phyloP scores from a whole-genome alignment of 2,797 vertebrate species.

The Rachycentron canadum region DNA sequence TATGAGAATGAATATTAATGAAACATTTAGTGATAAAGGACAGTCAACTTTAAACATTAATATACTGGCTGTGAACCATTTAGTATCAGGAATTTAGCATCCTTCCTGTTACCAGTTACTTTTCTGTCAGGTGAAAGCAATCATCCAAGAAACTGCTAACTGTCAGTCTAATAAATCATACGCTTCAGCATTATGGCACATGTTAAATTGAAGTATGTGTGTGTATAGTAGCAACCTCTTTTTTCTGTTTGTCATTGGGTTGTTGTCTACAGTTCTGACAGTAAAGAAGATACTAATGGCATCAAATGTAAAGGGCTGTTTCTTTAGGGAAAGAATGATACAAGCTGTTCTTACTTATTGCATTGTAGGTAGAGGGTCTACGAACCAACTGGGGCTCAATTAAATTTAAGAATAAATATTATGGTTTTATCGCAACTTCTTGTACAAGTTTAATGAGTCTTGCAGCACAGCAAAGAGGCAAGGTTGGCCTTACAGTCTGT shows the following conservation, averaged over 20 bases:
- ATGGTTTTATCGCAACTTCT: conserved; percentile 20
- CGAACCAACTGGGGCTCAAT: conserved; percentile 6
- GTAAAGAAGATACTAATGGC: not conserved
- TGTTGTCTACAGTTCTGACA: not conserved
- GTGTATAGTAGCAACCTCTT: not conserved
- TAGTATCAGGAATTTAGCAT: conserved; percentile 9
- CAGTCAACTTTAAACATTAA: conserved; percentile 13
- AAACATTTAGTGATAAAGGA: conserved; percentile 28
- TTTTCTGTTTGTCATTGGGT: not conserved
- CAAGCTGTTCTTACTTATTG: not conserved
- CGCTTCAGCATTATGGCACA: not conserved
- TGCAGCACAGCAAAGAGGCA: conserved; percentile 7
- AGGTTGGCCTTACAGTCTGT: conserved; percentile 13
- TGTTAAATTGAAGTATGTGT: conserved; percentile 5
- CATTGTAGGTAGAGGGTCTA: not conserved
- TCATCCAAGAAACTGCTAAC: conserved; percentile 32
- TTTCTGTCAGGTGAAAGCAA: conserved; percentile 6
- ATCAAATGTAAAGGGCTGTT: not conserved
- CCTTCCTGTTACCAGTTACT: conserved; percentile 16
- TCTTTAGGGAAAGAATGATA: not conserved
- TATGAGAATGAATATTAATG: conserved; percentile 57
- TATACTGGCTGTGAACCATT: conserved; percentile 26
- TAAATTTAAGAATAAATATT: not conserved
- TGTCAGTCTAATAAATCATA: conserved; percentile 13
- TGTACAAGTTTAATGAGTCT: conserved; percentile 17